Evolutionary conservation across 2,113 vertebrate genomes (phyloP), one percentile per base, ranked within the genome.

Genomic region (Lophochroa leadbeateri): DNA sequence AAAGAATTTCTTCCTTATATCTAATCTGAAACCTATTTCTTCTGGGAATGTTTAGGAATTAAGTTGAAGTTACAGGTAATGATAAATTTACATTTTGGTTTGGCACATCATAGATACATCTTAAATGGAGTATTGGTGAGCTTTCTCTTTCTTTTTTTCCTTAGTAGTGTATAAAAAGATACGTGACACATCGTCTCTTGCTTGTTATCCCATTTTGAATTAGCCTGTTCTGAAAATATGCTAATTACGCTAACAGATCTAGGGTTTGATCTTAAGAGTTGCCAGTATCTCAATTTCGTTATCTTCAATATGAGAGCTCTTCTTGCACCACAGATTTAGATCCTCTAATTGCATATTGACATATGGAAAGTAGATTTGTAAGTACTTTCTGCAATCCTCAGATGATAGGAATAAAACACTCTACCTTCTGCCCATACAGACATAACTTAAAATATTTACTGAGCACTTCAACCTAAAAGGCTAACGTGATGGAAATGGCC

Each of bases 401-500:
- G 61, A 82, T 94, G 86, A 92, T 72, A 52, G 43, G 68, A 92
- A 63, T 58, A 52, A 94, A 94, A 86, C 92, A 31, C 39, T 81
- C 72, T 82, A 80, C 93, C 90, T 95, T 97, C 96, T 97, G 93
- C 80, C 92, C 47, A 14, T 96, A 67, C 86, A 96, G 80, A 94
- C 88, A 53, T 65, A 90, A 92, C 65, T 91, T 95, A 93, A 96
- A 96, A 94, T 96, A 96, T 97, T 97, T 94, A 93, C 83, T 63
- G 95, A 88, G 92, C 84, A 27, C 65, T 94, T 92, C 65, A 88
- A 93, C 29, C 68, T 91, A 96, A 93, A 96, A 96, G 92, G 91
- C 83, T 77, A 76, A 94, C 46, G 8, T 67, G 95, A 35, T 74
- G 88, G 91, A 92, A 96, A 58, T 94, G 96, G 95, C 95, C 95